Conservation (phyloP, 1,140 invertebrate genomes). For the Lanistes nyassanus region DNA sequence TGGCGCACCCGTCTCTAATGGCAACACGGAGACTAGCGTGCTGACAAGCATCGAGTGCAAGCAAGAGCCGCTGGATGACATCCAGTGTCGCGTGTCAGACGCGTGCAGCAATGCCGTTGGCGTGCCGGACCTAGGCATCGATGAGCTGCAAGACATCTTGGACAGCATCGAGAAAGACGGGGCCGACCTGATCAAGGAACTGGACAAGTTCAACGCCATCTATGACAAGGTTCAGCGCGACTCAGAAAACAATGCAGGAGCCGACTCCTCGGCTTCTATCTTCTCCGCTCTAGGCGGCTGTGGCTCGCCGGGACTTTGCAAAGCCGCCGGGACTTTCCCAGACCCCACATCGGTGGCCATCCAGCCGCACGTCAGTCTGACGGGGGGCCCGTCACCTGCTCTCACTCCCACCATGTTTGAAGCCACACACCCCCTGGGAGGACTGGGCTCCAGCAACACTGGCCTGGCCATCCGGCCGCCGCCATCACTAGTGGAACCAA, state of each 20-base stretch:
- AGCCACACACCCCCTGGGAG: conserved; percentile 19
- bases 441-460: conserved; percentile 20
- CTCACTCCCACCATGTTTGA: conserved; percentile 39
- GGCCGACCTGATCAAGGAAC: conserved; percentile 86
- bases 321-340: conserved; percentile 39
- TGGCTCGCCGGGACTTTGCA: conserved; percentile 45
- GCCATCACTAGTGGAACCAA: conserved; percentile 34
- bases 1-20: conserved; percentile 46
- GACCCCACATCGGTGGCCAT: conserved; percentile 17
- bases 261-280: conserved; percentile 40
- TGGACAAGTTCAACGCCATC: conserved; percentile 70
- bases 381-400: conserved; percentile 12
- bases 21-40: conserved; percentile 37
- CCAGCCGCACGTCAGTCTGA: conserved; percentile 25
- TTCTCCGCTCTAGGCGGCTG: conserved; percentile 45
- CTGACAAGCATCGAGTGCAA: conserved; percentile 79
- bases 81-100: conserved; percentile 76
- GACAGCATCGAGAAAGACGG: conserved; percentile 85
- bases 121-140: conserved; percentile 62
- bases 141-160: conserved; percentile 71
- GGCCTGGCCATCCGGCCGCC: conserved; percentile 36
- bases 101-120: conserved; percentile 4
- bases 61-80: conserved; percentile 78
- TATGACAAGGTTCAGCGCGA: conserved; percentile 48
- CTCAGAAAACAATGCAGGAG: conserved; percentile 45